Evolutionary conservation across 2,797 vertebrate genomes (phyloP).

Genomic region (Amblyraja radiata): DNA sequence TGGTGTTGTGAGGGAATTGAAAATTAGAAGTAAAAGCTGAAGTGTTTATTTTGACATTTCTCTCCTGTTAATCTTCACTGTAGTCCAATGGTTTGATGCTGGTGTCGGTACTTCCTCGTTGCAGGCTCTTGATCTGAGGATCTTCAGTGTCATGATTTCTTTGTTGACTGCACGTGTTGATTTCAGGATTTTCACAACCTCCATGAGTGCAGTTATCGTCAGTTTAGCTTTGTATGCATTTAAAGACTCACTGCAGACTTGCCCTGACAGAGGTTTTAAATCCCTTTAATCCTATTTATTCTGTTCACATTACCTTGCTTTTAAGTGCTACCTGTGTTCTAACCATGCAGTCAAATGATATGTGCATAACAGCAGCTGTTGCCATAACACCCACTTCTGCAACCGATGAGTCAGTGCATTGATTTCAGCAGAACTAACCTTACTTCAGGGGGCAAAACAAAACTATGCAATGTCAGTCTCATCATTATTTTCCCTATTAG

Average conservation of each 20-base stretch:
- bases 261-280: background rate
- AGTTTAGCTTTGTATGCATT: background rate
- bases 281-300: background rate
- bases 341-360: background rate
- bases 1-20: background rate
- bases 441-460: background rate
- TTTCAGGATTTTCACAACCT: constrained; percentile 6
- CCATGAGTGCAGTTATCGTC: background rate
- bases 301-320: background rate
- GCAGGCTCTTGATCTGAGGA: background rate
- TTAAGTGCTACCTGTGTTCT: background rate
- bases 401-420: background rate
- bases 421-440: background rate
- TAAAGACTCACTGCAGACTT: background rate
- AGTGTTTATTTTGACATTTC: background rate
- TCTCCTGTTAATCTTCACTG: background rate
- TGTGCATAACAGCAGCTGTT: background rate
- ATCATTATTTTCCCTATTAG: background rate
- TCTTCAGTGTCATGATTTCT: background rate
- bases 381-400: background rate
- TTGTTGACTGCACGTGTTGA: background rate
- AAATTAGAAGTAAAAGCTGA: background rate
- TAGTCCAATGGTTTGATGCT: background rate
- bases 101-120: background rate
- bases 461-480: background rate